phyloP scores from a whole-genome alignment of 2,113 vertebrate species.

The Channa maculata region DNA sequence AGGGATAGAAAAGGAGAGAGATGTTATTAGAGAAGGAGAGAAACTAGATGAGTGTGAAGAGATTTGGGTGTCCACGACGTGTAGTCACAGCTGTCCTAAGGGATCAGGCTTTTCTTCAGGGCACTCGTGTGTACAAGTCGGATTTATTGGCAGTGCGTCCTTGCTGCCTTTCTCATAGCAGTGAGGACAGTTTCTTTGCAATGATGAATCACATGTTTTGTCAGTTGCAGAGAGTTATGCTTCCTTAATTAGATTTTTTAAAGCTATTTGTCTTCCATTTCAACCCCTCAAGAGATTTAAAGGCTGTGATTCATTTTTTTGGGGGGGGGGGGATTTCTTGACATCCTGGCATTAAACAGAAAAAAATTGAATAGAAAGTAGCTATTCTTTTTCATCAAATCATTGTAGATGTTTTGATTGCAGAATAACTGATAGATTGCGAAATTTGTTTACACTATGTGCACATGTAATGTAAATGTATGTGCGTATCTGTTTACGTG shows the following conservation, averaged over 20 bases:
- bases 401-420: constrained; percentile 24
- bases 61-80: neutral
- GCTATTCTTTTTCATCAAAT: constrained; percentile 31
- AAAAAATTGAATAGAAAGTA: constrained; percentile 8
- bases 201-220: constrained; percentile 34
- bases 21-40: neutral
- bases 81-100: constrained; percentile 30
- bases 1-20: neutral
- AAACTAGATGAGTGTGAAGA: constrained; percentile 10
- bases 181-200: constrained; percentile 8
- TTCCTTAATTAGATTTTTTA: constrained; percentile 44
- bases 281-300: constrained; percentile 18
- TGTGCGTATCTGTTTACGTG: neutral
- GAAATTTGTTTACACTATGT: constrained; percentile 11
- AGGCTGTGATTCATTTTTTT: constrained; percentile 48
- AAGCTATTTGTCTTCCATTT: constrained; percentile 44
- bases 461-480: constrained; percentile 15
- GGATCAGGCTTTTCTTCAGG: constrained; percentile 6
- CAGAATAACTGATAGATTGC: constrained; percentile 36
- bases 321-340: neutral
- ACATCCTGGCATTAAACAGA: constrained; percentile 10
- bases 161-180: constrained; percentile 16
- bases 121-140: neutral
- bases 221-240: constrained; percentile 36
- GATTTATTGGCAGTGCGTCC: constrained; percentile 32